These are phyloP conservation scores for Sipha flava DNA, from an alignment of 1,140 invertebrate species.

Conservation along the genomic window DNA sequence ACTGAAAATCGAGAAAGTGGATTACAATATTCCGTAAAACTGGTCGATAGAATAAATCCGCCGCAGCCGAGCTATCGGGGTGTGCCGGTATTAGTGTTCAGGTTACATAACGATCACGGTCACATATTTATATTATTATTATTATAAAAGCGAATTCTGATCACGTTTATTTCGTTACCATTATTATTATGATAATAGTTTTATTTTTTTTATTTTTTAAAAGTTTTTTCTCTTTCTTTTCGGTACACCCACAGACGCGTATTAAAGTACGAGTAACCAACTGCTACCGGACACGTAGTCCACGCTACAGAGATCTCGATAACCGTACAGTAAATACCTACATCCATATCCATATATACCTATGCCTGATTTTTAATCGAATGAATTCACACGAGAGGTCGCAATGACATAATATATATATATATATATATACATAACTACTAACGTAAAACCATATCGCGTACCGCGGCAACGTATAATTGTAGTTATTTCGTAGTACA, in stretches of 20 bases:
- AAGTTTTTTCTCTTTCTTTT: no score
- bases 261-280: not conserved
- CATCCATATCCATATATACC: not conserved
- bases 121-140: no score
- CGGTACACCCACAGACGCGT: no score
- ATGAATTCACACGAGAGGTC: conserved; percentile 4
- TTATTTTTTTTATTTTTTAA: not conserved
- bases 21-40: not conserved
- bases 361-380: conserved; percentile 7
- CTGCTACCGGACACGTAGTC: not conserved
- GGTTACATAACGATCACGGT: not conserved
- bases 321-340: no score
- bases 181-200: not conserved
- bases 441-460: no score
- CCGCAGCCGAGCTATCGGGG: not conserved
- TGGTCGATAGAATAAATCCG: not conserved
- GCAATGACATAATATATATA: no score
- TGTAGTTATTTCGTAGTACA: no score
- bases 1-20: not conserved
- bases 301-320: not conserved
- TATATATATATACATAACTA: no score
- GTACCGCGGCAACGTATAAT: no score
- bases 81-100: not conserved
- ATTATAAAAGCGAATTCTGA: no score
- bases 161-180: not conserved